Evolutionary conservation across 2,113 vertebrate species (phyloP).

Genomic region (Sorex araneus): DNA sequence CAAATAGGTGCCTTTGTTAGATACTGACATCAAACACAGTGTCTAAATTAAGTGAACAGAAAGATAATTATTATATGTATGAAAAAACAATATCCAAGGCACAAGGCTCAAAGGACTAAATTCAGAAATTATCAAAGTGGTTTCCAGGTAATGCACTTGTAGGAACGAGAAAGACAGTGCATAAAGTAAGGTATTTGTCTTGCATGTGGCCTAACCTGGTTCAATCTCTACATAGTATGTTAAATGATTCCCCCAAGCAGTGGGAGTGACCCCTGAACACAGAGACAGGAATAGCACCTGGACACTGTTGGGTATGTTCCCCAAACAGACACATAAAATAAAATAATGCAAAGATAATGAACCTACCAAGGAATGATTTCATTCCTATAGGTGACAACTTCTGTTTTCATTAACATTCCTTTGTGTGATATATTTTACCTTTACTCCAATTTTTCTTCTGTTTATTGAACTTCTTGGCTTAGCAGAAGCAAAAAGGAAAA

Average conservation of each 20-base stretch:
- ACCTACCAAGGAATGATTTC: neutral
- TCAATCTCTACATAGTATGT: no score
- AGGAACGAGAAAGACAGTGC: no score
- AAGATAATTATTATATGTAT: neutral
- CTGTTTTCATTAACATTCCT: conserved; percentile 15
- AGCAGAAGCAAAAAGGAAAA: conserved; percentile 7
- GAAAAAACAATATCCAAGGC: neutral
- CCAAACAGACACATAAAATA: no score
- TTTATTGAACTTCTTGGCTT: neutral
- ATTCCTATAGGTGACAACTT: neutral
- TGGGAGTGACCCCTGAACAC: no score
- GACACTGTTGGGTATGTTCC: no score
- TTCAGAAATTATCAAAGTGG: neutral
- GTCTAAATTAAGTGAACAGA: neutral
- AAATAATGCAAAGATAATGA: neutral
- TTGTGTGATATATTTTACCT: neutral
- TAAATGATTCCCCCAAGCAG: no score
- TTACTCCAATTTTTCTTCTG: neutral
- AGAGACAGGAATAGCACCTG: no score
- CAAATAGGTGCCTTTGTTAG: neutral
- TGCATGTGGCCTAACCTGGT: no score
- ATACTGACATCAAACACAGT: neutral
- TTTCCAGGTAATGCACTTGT: neutral
- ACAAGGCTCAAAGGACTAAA: conserved; percentile 25
- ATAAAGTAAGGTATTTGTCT: no score